A percentile compares a stretch with the other conserved stretches of the same genome.
phyloP scores from a whole-genome alignment of 2,888 invertebrate species.

The Nematopogon swammerdamellus region DNA sequence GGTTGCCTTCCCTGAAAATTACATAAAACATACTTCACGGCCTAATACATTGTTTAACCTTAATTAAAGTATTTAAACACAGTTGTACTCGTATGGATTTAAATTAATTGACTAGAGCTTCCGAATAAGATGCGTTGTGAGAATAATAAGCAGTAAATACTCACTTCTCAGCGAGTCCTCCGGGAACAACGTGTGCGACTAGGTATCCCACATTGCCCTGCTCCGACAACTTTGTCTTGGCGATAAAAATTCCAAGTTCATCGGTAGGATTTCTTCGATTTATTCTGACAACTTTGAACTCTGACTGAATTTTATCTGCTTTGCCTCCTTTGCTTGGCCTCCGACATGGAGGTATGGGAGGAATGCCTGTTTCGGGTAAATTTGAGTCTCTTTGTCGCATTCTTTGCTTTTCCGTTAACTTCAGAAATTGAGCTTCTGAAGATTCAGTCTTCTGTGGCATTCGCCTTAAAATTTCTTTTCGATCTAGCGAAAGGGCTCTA shows the following conservation, averaged over 20 bases:
- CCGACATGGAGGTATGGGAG: constrained; percentile 47
- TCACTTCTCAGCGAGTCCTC: constrained; percentile 66
- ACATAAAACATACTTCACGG: neutral
- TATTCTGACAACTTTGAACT: constrained; percentile 55
- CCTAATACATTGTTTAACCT: neutral
- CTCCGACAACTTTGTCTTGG: constrained; percentile 60
- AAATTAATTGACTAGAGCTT: constrained; percentile 2
- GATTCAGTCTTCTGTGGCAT: constrained; percentile 40
- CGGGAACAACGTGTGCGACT: constrained; percentile 68
- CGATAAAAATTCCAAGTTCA: constrained; percentile 70
- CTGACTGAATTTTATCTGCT: constrained; percentile 28
- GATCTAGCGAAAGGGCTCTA: constrained; percentile 53
- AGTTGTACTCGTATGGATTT: too few species aligned
- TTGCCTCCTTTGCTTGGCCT: constrained; percentile 28
- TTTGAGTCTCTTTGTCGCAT: constrained; percentile 44
- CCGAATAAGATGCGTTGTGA: neutral
- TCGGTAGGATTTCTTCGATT: constrained; percentile 54
- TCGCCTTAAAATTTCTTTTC: constrained; percentile 49
- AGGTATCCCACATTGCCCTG: constrained; percentile 63
- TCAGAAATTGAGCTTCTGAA: constrained; percentile 41
- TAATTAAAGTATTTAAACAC: too few species aligned
- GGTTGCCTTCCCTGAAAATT: constrained; percentile 57
- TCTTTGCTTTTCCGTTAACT: constrained; percentile 47
- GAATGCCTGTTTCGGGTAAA: constrained; percentile 38
- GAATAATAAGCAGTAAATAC: constrained; percentile 14